These are phyloP conservation scores for Drosophila rhopaloa DNA, from an alignment of 1,140 invertebrate species.

Conservation along the genomic window DNA sequence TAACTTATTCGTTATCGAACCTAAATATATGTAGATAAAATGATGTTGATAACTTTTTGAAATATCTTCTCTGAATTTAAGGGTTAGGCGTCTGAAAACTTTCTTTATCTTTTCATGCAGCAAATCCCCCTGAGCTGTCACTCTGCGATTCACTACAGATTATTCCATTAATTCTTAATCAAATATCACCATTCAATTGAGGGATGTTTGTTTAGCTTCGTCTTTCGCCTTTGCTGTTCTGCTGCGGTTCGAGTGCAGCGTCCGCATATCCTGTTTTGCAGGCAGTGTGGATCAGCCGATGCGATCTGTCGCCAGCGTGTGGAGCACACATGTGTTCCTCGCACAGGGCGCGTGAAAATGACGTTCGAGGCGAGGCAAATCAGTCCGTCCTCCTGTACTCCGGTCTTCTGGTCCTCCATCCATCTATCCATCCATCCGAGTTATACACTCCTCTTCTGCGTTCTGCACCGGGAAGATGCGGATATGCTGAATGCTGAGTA, in stretches of 20 bases:
- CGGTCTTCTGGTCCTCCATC: not conserved
- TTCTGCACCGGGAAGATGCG: constrained; percentile 24
- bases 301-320: constrained; percentile 58
- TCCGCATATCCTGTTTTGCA: constrained; percentile 53
- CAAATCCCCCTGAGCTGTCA: not conserved
- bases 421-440: not conserved
- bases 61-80: no score
- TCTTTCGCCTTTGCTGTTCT: constrained; percentile 6
- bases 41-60: no score
- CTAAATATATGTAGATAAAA: no score
- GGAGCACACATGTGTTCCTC: constrained; percentile 46
- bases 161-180: constrained; percentile 23
- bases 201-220: constrained; percentile 8
- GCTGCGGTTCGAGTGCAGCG: constrained; percentile 39
- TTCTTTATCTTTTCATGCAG: not conserved
- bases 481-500: constrained; percentile 58
- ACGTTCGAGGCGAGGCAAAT: constrained; percentile 32
- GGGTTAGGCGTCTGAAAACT: no score
- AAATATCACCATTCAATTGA: constrained; percentile 23
- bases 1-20: no score
- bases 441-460: constrained; percentile 14
- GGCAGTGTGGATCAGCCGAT: constrained; percentile 21
- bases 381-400: constrained; percentile 10
- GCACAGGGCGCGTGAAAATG: constrained; percentile 56
- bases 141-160: constrained; percentile 7